Conservation (phyloP, 2,797 vertebrate genomes). For the Botia kubotai region DNA sequence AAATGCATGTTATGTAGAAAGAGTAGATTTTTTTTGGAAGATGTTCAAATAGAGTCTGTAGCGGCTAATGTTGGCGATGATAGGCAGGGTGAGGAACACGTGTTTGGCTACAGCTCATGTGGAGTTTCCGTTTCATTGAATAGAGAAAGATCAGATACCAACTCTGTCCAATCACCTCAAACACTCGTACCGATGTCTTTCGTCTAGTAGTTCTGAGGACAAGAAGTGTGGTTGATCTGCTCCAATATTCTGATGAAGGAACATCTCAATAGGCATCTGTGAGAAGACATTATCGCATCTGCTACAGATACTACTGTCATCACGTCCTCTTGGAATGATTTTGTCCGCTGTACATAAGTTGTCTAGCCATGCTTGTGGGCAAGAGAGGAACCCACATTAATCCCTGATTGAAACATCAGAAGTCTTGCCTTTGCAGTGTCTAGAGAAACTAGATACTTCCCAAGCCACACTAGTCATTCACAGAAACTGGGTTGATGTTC, state of each 20-base stretch:
- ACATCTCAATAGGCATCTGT: neutral
- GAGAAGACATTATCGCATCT: no score
- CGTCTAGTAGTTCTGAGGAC: neutral
- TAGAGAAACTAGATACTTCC: conserved; percentile 66
- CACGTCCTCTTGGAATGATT: neutral
- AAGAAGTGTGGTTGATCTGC: neutral
- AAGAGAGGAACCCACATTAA: conserved; percentile 26
- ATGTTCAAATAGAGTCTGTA: conserved; percentile 12
- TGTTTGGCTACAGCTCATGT: conserved; percentile 32
- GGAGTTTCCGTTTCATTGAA: neutral
- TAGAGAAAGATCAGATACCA: conserved; percentile 20
- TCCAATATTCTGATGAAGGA: conserved; percentile 22
- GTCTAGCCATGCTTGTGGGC: conserved; percentile 36
- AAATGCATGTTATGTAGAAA: conserved; percentile 8
- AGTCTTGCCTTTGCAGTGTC: conserved; percentile 60
- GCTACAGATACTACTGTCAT: neutral
- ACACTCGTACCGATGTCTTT: neutral
- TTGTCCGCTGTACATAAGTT: conserved; percentile 8
- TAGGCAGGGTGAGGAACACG: conserved; percentile 14
- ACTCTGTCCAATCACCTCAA: conserved; percentile 2
- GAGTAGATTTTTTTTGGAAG: conserved; percentile 18
- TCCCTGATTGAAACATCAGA: conserved; percentile 58
- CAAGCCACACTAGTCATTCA: conserved; percentile 52
- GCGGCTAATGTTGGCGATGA: conserved; percentile 4
- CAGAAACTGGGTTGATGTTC: conserved; percentile 64